Evolutionary conservation across 2,888 invertebrate species (phyloP).

Genomic region (Plebejus anna): DNA sequence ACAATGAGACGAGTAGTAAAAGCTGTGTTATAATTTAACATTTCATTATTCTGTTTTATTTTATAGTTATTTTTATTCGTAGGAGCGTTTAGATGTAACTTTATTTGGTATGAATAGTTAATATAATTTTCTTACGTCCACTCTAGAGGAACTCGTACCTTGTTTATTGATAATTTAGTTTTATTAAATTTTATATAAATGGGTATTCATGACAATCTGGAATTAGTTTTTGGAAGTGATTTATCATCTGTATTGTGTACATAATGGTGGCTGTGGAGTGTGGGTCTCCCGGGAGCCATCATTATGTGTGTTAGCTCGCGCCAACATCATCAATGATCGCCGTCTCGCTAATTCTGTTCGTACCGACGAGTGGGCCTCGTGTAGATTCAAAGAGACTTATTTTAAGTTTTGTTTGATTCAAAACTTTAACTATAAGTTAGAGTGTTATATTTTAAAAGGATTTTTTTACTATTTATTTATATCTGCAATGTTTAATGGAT

Average conservation of each 20-base stretch:
- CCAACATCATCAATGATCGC: conserved; percentile 66
- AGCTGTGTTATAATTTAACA: conserved; percentile 79
- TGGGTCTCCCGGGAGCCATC: conserved; percentile 53
- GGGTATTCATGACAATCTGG: conserved; percentile 71
- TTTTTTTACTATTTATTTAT: conserved; percentile 69
- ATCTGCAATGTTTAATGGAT: conserved; percentile 55
- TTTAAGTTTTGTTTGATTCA: conserved; percentile 76
- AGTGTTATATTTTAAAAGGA: conserved; percentile 64
- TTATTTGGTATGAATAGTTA: conserved; percentile 75
- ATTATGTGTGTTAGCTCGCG: conserved; percentile 71
- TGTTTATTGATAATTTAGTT: conserved; percentile 70
- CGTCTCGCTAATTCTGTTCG: conserved; percentile 15
- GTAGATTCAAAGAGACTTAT: conserved; percentile 71
- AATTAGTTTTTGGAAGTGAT: conserved; percentile 49
- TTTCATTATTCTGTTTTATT: conserved; percentile 78
- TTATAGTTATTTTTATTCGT: conserved; percentile 77
- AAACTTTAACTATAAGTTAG: conserved; percentile 80
- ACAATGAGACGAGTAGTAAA: conserved; percentile 66
- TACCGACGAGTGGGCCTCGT: conserved; percentile 39
- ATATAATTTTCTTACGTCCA: conserved; percentile 66
- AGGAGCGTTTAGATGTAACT: conserved; percentile 76
- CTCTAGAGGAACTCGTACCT: conserved; percentile 73
- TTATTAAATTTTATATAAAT: conserved; percentile 69
- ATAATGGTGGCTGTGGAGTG: conserved; percentile 52
- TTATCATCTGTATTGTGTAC: conserved; percentile 48